Evolutionary conservation across 2,797 vertebrate species (phyloP), one percentile per base, ranked within the genome.

Genomic region (Anas bahamensis): DNA sequence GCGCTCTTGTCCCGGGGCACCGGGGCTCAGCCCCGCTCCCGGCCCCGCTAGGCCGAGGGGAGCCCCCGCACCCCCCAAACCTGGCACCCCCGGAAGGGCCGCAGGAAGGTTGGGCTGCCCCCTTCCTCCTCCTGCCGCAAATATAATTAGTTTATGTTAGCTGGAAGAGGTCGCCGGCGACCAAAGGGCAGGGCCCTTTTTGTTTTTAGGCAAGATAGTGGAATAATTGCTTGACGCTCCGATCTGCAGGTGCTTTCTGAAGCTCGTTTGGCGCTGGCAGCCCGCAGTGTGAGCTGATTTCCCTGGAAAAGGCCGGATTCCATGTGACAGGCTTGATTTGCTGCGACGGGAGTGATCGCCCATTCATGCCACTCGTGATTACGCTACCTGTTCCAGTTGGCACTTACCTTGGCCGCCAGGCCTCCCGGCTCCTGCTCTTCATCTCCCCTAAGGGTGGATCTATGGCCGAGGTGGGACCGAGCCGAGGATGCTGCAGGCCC

Each of bases 91-190:
- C 97, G 94, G 97, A 97, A 96, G 97, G 98, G 93, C 96, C 77
- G 81, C 59, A 35, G 91, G 86, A 95, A 91, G 59, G 68, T 84
- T 86, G 21, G 46, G 55, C 19, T 24, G 10, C 39, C 35, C 23
- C 8, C 56, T 93, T 95, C 90, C 90, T 96, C 92, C 96, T 95
- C 94, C 95, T 85, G 85, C 95, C 83, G 86, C 96, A 98, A 98
- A 98, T 98, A 98, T 99, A 99, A 99, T 99, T 99, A 99, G 99
- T 99, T 99, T 99, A 99, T 98, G 98, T 99, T 99, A 98, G 98
- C 98, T 98, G 98, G 97, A 98, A 98, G 98, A 99, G 99, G 99
- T 99, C 98, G 98, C 97, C 98, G 98, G 98, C 97, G 98, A 97
- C 94, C 87, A 95, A 97, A 98, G 98, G 98, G 98, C 98, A 98